Evolutionary conservation across 2,797 vertebrate species (phyloP).

Genomic region (Anabas testudineus): DNA sequence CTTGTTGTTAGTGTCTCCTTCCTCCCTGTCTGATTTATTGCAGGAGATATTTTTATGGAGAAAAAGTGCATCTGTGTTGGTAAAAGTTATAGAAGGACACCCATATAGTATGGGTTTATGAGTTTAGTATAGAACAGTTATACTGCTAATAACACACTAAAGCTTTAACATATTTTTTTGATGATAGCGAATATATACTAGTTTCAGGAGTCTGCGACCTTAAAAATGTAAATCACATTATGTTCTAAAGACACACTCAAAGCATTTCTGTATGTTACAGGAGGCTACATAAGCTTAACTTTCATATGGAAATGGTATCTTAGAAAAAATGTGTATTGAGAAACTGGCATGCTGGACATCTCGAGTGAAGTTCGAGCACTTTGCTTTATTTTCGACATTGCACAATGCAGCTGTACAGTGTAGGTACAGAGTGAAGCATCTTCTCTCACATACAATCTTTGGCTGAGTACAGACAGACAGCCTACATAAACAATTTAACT

Average conservation of each 20-base stretch:
- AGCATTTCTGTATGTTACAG: conserved; percentile 6
- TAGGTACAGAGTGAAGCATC: no score
- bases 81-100: conserved; percentile 37
- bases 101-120: conserved; percentile 10
- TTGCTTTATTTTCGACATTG: no score
- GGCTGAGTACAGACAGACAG: no score
- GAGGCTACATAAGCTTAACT: no score
- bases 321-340: no score
- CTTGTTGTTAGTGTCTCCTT: conserved; percentile 38
- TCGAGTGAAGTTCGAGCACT: no score
- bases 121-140: not conserved
- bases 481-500: no score
- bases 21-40: conserved; percentile 46
- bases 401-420: no score
- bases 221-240: conserved; percentile 30
- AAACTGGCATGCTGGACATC: no score
- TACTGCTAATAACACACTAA: conserved; percentile 9
- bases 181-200: not conserved
- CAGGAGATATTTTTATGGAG: conserved; percentile 25
- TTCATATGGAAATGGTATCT: no score
- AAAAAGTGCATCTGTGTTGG: conserved; percentile 37
- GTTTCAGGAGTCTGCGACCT: conserved; percentile 37
- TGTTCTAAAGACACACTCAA: conserved; percentile 13
- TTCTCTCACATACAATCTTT: no score
- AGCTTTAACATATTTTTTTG: not conserved